Base-by-base conservation (phyloP, 2,888 invertebrate genomes). In the Cantharis flavilabris region DNA sequence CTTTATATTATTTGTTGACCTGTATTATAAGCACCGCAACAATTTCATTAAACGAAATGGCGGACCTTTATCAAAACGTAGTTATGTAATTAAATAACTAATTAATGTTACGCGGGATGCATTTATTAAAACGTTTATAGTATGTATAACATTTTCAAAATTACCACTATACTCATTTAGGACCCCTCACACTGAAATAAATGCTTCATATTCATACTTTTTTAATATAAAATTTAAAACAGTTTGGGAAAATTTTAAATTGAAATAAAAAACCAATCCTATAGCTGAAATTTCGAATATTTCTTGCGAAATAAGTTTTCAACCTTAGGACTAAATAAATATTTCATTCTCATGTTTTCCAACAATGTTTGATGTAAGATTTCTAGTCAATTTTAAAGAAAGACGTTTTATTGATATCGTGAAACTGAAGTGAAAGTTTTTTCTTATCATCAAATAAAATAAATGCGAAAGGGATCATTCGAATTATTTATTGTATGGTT, bases 41-140 rank as follows among this genome's bases (percentile, higher is more conserved):
- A 67, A 23, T 67, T 67, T 67, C 65, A 67, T 67, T 67, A 67
- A 67, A 67, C 23, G 65, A 23, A 67, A 67, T 26, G 11, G 23
- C 65, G 23, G n/a, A 67, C 65, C 65, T 67, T 23, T 67, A 67
- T 67, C 18, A 67, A 23, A 23, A n/a, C 7, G 23, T 67, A 23
- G 23, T 67, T 67, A 67, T 67, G 65, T 23, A 67, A 67, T 67
- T 67, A 67, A 67, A 67, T 67, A 23, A 67, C 23, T 67, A 67
- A n/a, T 67, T 67, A 67, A 67, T 67, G 23, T 49, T 49, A 49
- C 13, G n/a, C 7, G 49, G n/a, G 49, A 49, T 49, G 49, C 49
- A 49, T 49, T 49, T n/a, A 49, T 49, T 49, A 49, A 49, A 49
- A n/a, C 49, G 49, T 49, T n/a, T n/a, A 49, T n/a, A n/a, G n/a